These are phyloP conservation scores for Tragelaphus buxtoni DNA, from an alignment of 2,113 vertebrate species.

Conservation along the genomic window DNA sequence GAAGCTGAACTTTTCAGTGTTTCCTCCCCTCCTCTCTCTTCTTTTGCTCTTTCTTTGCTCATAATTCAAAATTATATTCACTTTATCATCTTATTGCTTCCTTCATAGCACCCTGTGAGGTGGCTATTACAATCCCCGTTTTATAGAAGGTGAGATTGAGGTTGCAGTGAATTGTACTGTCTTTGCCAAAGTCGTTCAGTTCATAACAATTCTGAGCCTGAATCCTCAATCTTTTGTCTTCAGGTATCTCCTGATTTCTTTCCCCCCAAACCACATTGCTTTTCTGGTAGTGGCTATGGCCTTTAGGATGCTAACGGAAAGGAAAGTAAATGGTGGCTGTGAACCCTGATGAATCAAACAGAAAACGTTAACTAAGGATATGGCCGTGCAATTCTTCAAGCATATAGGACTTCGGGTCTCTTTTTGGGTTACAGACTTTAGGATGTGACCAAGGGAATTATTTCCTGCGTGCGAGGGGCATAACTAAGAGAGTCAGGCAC, in stretches of 20 bases:
- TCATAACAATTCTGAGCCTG: neutral
- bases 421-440: neutral
- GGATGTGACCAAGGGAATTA: neutral
- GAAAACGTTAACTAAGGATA: neutral
- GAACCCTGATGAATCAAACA: neutral
- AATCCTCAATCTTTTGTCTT: neutral
- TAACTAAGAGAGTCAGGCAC: neutral
- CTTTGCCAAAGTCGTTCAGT: neutral
- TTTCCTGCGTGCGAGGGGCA: neutral
- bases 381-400: neutral
- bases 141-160: neutral
- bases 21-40: neutral
- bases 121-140: neutral
- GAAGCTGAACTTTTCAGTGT: neutral
- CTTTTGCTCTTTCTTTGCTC: neutral
- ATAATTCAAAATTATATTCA: neutral
- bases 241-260: neutral
- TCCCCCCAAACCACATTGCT: rapidly evolving
- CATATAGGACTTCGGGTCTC: neutral
- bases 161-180: neutral
- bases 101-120: neutral
- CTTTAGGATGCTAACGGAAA: neutral
- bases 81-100: neutral
- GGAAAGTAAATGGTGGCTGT: neutral
- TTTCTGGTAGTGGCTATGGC: neutral